Percentiles rank a stretch among this genome's conserved stretches.
phyloP scores from a whole-genome alignment of 2,888 invertebrate species.

The Notodonta dromedarius region DNA sequence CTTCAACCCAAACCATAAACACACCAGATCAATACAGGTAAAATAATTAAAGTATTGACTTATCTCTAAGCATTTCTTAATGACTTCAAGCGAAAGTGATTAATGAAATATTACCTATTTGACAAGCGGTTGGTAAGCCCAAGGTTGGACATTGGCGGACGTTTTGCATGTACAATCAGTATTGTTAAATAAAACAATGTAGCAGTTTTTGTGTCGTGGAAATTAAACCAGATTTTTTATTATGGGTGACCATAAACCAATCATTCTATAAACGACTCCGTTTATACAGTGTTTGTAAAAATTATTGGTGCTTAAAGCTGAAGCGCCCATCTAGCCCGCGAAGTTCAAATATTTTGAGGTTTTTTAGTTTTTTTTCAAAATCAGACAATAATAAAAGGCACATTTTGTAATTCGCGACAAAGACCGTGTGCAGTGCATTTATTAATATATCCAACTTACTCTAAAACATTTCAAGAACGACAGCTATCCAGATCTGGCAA shows the following conservation, averaged over 20 bases:
- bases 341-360: too few relatives aligned
- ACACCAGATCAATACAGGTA: not conserved
- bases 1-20: not conserved
- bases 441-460: too few relatives aligned
- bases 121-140: conserved; percentile 8
- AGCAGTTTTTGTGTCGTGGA: conserved; percentile 44
- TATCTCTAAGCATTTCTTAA: conserved; percentile 21
- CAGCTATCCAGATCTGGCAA: too few relatives aligned
- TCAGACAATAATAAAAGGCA: too few relatives aligned
- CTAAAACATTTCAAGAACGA: too few relatives aligned
- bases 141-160: conserved; percentile 48
- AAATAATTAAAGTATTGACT: conserved; percentile 11
- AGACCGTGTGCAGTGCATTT: too few relatives aligned
- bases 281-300: too few relatives aligned
- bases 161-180: conserved; percentile 48
- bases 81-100: conserved; percentile 24
- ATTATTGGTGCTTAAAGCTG: too few relatives aligned
- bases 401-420: too few relatives aligned
- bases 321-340: too few relatives aligned
- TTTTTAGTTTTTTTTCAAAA: too few relatives aligned
- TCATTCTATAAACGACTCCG: not conserved
- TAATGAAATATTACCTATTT: not conserved
- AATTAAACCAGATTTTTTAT: conserved; percentile 27
- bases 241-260: conserved; percentile 19
- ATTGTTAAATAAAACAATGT: conserved; percentile 61